Conservation (phyloP, 2,888 invertebrate genomes). For the Bhutanitis thaidina region DNA sequence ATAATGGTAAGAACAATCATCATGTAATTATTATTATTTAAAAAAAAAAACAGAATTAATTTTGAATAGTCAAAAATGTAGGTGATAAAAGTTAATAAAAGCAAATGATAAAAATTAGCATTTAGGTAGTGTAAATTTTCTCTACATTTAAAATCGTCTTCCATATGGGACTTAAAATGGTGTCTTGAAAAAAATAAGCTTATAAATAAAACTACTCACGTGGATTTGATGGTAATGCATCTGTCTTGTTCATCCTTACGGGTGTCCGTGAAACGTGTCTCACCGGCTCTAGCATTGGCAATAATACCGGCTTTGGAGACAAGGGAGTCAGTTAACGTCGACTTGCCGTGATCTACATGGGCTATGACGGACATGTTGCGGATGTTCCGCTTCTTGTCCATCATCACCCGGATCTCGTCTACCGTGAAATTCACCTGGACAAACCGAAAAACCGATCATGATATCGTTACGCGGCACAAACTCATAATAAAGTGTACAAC, state of each 20-base stretch:
- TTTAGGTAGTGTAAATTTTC: no score
- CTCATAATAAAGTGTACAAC: constrained; percentile 42
- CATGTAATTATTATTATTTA: constrained; percentile 33
- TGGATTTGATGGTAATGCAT: constrained; percentile 99
- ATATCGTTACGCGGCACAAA: constrained; percentile 43
- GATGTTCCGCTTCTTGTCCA: constrained; percentile 99
- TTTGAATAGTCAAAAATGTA: not conserved
- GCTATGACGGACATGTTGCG: constrained; percentile 99
- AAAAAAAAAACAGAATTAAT: no score
- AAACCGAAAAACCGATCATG: constrained; percentile 60
- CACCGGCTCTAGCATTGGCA: constrained; percentile 98
- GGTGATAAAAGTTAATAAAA: no score
- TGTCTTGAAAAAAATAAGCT: no score
- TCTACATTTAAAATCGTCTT: no score
- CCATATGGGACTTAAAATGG: no score
- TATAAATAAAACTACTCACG: constrained; percentile 82
- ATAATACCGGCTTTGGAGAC: constrained; percentile 99
- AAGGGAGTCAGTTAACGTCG: constrained; percentile 99
- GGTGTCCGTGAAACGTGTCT: constrained; percentile 99
- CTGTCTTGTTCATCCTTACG: constrained; percentile 99
- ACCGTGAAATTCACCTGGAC: constrained; percentile 99
- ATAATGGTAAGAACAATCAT: constrained; percentile 79
- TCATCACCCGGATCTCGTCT: constrained; percentile 99
- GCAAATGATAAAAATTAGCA: no score
- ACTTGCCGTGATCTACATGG: constrained; percentile 99